Evolutionary conservation across 2,113 vertebrate genomes (phyloP).

Genomic region (Calcarius ornatus): DNA sequence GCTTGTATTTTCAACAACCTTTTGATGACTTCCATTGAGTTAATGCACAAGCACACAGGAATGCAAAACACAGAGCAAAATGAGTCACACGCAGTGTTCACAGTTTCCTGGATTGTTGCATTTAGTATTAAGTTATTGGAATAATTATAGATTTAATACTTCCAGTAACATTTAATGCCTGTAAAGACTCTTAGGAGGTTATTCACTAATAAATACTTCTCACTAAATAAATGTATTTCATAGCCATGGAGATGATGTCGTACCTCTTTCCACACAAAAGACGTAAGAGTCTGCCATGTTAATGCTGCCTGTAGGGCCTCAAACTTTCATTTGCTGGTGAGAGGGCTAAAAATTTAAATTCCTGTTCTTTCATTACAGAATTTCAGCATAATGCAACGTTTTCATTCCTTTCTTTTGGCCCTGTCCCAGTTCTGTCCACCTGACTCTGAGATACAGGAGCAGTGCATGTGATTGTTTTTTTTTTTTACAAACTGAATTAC

Average conservation of each 20-base stretch:
- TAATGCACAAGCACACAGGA: background rate
- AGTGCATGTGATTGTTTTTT: background rate
- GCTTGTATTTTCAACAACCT: background rate
- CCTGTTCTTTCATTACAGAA: background rate
- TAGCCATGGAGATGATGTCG: background rate
- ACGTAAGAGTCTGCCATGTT: background rate
- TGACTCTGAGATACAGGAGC: constrained; percentile 46
- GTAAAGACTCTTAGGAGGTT: background rate
- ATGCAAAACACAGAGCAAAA: background rate
- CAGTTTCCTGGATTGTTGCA: background rate
- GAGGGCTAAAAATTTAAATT: background rate
- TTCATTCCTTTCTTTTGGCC: background rate
- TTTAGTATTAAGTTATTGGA: background rate
- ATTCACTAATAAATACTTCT: background rate
- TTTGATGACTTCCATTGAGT: background rate
- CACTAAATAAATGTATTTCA: background rate
- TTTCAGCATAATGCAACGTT: background rate
- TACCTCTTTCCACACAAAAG: background rate
- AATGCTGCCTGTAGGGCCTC: background rate
- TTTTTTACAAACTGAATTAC: background rate
- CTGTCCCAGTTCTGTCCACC: constrained; percentile 32
- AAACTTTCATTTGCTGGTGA: background rate
- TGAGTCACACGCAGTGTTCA: background rate
- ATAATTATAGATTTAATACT: constrained; percentile 4
- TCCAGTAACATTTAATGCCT: constrained; percentile 15